A percentile compares a stretch with the other conserved stretches of the same genome.
Conservation (phyloP, 2,113 vertebrate genomes). For the Pseudorasbora parva region DNA sequence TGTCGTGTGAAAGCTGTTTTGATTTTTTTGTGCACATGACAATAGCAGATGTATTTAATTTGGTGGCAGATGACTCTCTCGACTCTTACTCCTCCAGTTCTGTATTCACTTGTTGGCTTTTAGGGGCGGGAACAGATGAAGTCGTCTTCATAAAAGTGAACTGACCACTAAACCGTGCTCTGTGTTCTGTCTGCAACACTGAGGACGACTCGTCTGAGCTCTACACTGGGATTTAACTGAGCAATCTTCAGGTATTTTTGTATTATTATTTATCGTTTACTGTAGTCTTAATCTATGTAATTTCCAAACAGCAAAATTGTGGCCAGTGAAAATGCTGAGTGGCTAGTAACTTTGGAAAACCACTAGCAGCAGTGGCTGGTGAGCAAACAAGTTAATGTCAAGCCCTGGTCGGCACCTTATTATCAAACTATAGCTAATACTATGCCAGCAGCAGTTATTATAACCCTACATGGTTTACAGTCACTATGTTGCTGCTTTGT, state of each 20-base stretch:
- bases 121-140: conserved; percentile 12
- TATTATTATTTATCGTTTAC: neutral
- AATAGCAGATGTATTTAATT: no score
- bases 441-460: neutral
- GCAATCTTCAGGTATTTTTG: neutral
- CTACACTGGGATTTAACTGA: neutral
- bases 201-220: neutral
- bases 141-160: neutral
- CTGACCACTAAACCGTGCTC: neutral
- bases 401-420: no score
- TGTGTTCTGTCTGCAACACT: neutral
- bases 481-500: neutral
- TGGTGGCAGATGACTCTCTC: no score
- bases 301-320: no score
- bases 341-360: no score
- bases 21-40: no score
- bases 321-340: no score
- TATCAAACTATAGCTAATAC: neutral
- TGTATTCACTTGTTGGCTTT: neutral
- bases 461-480: neutral
- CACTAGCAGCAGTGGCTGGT: no score
- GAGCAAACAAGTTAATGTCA: no score
- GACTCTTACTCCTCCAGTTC: neutral
- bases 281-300: neutral
- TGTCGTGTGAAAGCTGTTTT: no score